A percentile compares a stretch with the other conserved stretches of the same genome.
Evolutionary conservation across 2,888 invertebrate genomes (phyloP).

Genomic region (Germaria angustata): DNA sequence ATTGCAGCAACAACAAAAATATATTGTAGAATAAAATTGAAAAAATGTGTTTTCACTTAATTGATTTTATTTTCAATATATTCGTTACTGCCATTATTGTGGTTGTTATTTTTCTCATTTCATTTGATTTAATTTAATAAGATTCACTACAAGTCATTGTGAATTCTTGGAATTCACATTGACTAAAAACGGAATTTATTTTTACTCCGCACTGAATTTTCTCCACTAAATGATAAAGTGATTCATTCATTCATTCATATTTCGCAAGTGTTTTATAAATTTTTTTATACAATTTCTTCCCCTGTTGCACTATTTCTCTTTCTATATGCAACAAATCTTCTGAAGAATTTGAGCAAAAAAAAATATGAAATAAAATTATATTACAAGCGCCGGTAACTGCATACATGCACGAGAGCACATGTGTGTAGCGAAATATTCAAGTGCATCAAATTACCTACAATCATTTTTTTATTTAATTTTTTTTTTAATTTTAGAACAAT

Average conservation of each 20-base stretch:
- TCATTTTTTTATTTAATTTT: background rate
- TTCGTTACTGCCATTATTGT: background rate
- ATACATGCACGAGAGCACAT: slow-evolving; percentile 10
- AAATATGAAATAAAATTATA: background rate
- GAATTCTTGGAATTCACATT: slow-evolving; percentile 53
- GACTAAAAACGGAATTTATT: slow-evolving; percentile 44
- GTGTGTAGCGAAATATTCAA: slow-evolving; percentile 37
- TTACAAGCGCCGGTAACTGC: slow-evolving; percentile 55
- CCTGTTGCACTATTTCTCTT: background rate
- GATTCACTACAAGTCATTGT: slow-evolving; percentile 48
- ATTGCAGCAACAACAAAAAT: background rate
- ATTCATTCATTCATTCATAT: slow-evolving; percentile 47
- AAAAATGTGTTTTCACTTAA: slow-evolving; percentile 52
- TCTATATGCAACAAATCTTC: slow-evolving; percentile 24
- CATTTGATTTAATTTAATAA: slow-evolving; percentile 50
- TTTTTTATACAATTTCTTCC: background rate
- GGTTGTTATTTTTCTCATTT: slow-evolving; percentile 16
- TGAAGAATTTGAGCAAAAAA: slow-evolving; percentile 27
- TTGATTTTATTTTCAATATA: slow-evolving; percentile 38
- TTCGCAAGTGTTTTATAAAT: slow-evolving; percentile 33
- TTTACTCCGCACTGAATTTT: slow-evolving; percentile 6
- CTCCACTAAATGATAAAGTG: slow-evolving; percentile 21
- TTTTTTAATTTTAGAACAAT: slow-evolving; percentile 37
- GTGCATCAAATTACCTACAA: slow-evolving; percentile 56
- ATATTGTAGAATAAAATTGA: background rate